Percentiles rank a stretch among this genome's conserved stretches.
Conservation (phyloP, 2,888 invertebrate genomes). For the Drosophila heteroneura region DNA sequence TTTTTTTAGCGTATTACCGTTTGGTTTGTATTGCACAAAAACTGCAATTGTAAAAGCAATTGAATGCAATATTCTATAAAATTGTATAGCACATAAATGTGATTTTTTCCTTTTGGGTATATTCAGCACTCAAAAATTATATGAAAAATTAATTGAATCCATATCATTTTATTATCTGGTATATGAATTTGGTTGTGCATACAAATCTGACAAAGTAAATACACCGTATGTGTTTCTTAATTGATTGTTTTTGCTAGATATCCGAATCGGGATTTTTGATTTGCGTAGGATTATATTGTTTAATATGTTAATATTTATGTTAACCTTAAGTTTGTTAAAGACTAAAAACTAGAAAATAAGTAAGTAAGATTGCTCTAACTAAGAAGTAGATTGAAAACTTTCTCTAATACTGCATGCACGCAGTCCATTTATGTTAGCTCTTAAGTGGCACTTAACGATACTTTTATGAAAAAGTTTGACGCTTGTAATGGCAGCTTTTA, state of each 20-base stretch:
- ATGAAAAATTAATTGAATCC: constrained; percentile 28
- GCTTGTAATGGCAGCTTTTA: not conserved
- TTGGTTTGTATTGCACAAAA: constrained; percentile 1
- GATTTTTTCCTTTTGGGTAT: not conserved
- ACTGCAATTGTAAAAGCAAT: constrained; percentile 33
- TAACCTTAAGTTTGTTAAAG: not conserved
- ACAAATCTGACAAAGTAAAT: constrained; percentile 10
- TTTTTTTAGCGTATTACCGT: constrained; percentile 6
- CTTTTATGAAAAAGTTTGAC: not conserved
- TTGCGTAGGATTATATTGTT: constrained; percentile 1
- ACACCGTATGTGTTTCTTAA: not conserved
- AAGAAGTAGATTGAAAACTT: not conserved
- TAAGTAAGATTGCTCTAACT: not conserved
- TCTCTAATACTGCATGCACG: not conserved
- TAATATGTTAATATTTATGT: not conserved
- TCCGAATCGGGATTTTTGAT: not conserved
- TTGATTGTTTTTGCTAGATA: constrained; percentile 6
- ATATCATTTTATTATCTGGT: constrained; percentile 5
- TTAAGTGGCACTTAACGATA: not conserved
- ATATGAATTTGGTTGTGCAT: constrained; percentile 8
- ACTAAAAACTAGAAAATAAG: not conserved
- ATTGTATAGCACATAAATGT: constrained; percentile 24
- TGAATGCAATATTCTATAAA: constrained; percentile 52
- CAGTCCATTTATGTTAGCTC: not conserved
- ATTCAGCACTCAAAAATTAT: not conserved